phyloP scores from a whole-genome alignment of 2,797 vertebrate genomes.

The Clarias fuscus region DNA sequence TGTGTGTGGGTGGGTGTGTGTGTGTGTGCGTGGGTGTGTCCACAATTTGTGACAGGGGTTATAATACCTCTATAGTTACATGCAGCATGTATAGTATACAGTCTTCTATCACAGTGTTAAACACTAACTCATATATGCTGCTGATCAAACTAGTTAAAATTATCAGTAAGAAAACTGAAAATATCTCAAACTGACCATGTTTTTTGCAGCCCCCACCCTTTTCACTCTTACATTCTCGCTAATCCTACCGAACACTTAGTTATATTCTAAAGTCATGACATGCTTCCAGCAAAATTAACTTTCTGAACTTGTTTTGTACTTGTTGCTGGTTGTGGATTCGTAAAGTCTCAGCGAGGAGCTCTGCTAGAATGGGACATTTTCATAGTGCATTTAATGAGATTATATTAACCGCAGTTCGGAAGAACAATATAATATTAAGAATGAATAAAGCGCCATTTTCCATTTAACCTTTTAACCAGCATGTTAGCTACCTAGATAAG shows the following conservation, averaged over 20 bases:
- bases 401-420: neutral
- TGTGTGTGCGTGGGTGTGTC: neutral
- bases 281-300: neutral
- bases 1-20: neutral
- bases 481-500: neutral
- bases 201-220: neutral
- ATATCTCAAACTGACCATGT: neutral
- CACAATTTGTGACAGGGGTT: neutral
- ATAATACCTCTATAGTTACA: neutral
- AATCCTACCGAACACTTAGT: neutral
- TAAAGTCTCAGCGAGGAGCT: neutral
- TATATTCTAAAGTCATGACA: neutral
- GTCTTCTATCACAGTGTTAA: neutral
- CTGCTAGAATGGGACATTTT: neutral
- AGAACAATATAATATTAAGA: neutral
- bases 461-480: neutral
- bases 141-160: neutral
- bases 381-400: neutral
- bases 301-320: neutral
- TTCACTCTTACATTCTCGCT: neutral
- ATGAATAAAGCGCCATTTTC: neutral
- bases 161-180: neutral
- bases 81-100: neutral
- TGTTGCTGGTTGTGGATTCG: neutral
- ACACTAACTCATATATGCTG: neutral